These are phyloP conservation scores for Spinus olivaceus DNA, from an alignment of 2,797 vertebrate species.

Conservation along the genomic window DNA sequence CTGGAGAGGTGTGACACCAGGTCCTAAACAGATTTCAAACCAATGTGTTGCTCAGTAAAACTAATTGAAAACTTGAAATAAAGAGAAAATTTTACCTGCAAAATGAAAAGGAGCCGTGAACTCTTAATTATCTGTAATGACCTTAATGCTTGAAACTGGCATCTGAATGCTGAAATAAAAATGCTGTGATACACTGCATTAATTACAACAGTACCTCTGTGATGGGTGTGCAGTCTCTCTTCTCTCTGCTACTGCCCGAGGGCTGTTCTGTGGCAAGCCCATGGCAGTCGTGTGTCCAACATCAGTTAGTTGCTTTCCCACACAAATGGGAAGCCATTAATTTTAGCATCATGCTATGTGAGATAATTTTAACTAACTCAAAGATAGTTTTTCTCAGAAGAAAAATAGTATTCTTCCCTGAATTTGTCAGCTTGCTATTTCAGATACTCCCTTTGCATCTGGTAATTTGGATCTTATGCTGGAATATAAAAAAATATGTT, in stretches of 20 bases:
- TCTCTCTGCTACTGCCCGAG: background rate
- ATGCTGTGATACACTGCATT: background rate
- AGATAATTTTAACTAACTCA: background rate
- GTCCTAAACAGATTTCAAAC: background rate
- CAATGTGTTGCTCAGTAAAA: background rate
- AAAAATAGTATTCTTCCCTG: background rate
- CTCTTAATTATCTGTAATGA: background rate
- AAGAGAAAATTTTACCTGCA: background rate
- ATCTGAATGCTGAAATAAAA: background rate
- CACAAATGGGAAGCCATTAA: background rate
- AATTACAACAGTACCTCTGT: background rate
- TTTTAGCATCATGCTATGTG: background rate
- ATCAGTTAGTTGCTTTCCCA: background rate
- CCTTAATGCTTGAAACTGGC: background rate
- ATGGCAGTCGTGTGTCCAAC: background rate
- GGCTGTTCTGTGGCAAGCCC: background rate
- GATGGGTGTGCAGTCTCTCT: background rate
- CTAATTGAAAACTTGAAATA: background rate
- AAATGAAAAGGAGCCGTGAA: background rate
- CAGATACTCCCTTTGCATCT: background rate
- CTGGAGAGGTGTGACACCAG: background rate
- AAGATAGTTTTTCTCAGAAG: background rate
- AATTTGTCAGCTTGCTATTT: background rate
- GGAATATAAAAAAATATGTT: background rate
- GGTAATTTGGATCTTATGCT: background rate